Evolutionary conservation across 2,888 invertebrate genomes (phyloP).

Genomic region (Drosophila mimetica): DNA sequence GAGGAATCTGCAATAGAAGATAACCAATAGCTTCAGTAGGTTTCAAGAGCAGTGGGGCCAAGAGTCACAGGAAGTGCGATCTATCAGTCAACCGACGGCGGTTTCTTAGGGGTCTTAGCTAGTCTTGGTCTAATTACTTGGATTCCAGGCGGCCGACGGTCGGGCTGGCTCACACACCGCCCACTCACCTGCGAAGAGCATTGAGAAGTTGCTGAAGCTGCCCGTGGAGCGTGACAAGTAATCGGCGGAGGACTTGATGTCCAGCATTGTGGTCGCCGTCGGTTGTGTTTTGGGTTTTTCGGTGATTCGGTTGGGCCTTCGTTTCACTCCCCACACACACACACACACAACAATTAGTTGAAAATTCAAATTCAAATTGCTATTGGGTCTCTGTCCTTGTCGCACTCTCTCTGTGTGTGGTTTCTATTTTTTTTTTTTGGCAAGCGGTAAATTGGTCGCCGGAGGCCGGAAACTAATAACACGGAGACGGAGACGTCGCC

Average conservation of each 20-base stretch:
- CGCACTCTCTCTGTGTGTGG: background rate
- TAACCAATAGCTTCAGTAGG: conserved; percentile 7
- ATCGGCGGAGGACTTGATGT: conserved; percentile 96
- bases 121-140: conserved; percentile 63
- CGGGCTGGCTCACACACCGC: conserved; percentile 73
- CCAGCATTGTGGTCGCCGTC: conserved; percentile 89
- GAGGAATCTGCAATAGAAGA: conserved; percentile 90
- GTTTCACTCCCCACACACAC: conserved; percentile 6
- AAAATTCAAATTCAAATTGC: conserved; percentile 44
- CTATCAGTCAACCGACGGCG: conserved; percentile 11
- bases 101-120: conserved; percentile 19
- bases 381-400: conserved; percentile 28
- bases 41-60: background rate
- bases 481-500: conserved; percentile 40
- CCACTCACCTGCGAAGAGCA: conserved; percentile 94
- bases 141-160: conserved; percentile 75
- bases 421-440: conserved; percentile 32
- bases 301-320: conserved; percentile 7
- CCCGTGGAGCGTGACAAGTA: conserved; percentile 93
- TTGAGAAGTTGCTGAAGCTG: conserved; percentile 97
- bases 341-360: conserved; percentile 21
- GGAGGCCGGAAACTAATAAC: conserved; percentile 75
- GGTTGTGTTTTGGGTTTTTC: conserved; percentile 28
- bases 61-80: background rate
- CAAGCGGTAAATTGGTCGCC: conserved; percentile 65